Evolutionary conservation across 1,140 invertebrate species (phyloP).

Genomic region (Tetramorium parvispinum): DNA sequence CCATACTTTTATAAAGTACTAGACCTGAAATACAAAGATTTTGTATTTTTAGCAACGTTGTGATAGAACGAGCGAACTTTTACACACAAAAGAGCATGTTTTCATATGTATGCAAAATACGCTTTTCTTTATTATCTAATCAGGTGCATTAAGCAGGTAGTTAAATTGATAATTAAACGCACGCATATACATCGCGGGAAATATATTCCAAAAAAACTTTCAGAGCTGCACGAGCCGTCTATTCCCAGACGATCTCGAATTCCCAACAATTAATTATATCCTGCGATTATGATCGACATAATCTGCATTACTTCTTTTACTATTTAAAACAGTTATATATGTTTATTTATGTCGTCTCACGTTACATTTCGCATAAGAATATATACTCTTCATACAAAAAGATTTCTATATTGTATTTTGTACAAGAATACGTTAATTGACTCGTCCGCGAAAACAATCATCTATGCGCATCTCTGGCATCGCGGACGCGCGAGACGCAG

Average conservation of each 20-base stretch:
- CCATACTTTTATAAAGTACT: conserved; percentile 77
- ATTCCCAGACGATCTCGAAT: background rate
- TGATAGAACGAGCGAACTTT: background rate
- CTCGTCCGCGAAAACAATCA: too few species aligned
- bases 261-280: background rate
- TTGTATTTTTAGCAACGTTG: background rate
- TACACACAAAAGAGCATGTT: background rate
- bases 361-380: too few species aligned
- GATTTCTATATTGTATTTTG: too few species aligned
- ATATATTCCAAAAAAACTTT: background rate
- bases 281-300: too few species aligned
- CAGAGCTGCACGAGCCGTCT: background rate
- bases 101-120: background rate
- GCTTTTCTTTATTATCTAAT: background rate
- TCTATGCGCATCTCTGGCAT: too few species aligned
- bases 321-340: too few species aligned
- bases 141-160: background rate
- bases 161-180: background rate
- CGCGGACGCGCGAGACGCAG: background rate
- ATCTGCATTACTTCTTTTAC: too few species aligned
- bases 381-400: too few species aligned
- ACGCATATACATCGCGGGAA: background rate
- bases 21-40: conserved; percentile 33
- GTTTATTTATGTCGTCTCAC: too few species aligned
- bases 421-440: too few species aligned